These are phyloP conservation scores for Grantiella picta DNA, from an alignment of 2,113 vertebrate genomes.

Conservation along the genomic window DNA sequence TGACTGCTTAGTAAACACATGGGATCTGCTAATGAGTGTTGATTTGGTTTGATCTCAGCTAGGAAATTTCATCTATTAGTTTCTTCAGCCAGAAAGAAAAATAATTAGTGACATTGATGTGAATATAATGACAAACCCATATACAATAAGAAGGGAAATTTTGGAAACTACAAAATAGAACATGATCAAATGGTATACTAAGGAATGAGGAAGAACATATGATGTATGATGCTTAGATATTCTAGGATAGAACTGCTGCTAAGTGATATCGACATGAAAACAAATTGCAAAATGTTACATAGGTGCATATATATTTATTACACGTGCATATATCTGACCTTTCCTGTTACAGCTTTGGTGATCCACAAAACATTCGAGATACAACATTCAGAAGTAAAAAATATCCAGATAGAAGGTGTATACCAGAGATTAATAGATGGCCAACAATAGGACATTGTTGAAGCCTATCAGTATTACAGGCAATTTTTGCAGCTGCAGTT, in stretches of 20 bases:
- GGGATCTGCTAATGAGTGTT: neutral
- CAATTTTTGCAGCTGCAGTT: neutral
- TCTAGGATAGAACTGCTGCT: neutral
- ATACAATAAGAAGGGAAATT: neutral
- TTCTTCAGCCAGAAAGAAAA: constrained; percentile 3
- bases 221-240: neutral
- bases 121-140: neutral
- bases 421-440: neutral
- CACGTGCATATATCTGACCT: neutral
- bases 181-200: neutral
- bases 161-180: neutral
- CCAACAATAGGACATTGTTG: neutral
- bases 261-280: neutral
- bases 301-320: neutral
- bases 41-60: neutral
- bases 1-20: neutral
- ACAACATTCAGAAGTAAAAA: neutral
- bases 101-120: neutral
- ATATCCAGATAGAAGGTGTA: neutral
- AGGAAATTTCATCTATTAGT: neutral
- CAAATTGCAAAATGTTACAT: neutral
- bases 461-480: neutral
- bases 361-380: neutral
- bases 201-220: neutral
- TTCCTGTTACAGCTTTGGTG: neutral